Percentiles rank a stretch among this genome's conserved stretches.
Evolutionary conservation across 2,888 invertebrate species (phyloP).

Genomic region (Cheilosia variabilis): DNA sequence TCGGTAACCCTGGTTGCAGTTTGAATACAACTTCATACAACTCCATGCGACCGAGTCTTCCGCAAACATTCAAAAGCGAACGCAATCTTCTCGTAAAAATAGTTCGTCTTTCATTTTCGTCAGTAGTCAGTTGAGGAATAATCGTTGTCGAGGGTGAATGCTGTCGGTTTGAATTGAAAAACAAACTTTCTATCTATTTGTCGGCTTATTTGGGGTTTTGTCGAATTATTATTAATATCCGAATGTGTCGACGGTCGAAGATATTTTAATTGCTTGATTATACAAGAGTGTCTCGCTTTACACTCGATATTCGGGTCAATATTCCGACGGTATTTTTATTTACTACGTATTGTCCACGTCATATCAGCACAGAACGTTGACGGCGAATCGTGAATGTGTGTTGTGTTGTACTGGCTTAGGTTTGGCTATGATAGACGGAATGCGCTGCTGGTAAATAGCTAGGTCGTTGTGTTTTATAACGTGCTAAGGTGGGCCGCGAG

Average conservation of each 20-base stretch:
- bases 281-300: constrained; percentile 11
- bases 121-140: constrained; percentile 49
- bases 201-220: constrained; percentile 19
- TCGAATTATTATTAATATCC: constrained; percentile 45
- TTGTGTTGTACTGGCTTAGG: constrained; percentile 1
- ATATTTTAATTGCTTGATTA: constrained; percentile 60
- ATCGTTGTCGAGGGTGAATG: constrained; percentile 33
- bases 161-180: constrained; percentile 13
- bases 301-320: constrained; percentile 13
- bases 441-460: constrained; percentile 27
- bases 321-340: constrained; percentile 53
- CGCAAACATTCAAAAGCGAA: not conserved
- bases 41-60: not conserved
- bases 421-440: constrained; percentile 12
- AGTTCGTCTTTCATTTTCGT: not conserved
- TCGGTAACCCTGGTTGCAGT: not conserved
- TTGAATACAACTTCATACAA: not conserved
- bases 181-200: constrained; percentile 26
- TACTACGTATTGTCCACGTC: constrained; percentile 49
- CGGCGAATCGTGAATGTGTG: not conserved
- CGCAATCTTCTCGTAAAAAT: not conserved
- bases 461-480: constrained; percentile 48
- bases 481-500: constrained; percentile 63
- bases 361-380: constrained; percentile 40
- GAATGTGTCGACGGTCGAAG: constrained; percentile 40